phyloP scores from a whole-genome alignment of 2,797 vertebrate species.

The Choloepus didactylus region DNA sequence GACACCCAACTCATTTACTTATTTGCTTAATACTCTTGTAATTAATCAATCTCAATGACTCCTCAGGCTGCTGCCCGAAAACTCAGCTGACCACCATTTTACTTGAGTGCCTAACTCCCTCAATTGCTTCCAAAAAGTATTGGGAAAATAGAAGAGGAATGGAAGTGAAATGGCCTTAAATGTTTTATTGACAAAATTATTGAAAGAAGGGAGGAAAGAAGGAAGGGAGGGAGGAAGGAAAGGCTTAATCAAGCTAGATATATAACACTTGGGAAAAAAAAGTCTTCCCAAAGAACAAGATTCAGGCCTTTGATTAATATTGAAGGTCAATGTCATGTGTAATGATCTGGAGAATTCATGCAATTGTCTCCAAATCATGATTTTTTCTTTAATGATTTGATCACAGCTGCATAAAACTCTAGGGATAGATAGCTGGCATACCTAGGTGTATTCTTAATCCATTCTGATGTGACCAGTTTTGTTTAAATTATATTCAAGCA shows the following conservation, averaged over 20 bases:
- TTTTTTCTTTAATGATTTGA: conserved; percentile 69
- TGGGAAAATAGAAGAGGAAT: not conserved
- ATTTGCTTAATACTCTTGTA: not conserved
- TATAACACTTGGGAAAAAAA: conserved; percentile 48
- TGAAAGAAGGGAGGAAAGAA: not conserved
- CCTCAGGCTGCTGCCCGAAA: not conserved
- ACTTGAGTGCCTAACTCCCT: not conserved
- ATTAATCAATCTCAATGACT: not conserved
- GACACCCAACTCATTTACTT: not conserved
- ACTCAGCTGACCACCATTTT: not conserved
- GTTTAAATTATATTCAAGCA: conserved; percentile 77
- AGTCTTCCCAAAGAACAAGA: not conserved
- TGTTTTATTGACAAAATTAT: not conserved
- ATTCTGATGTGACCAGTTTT: conserved; percentile 80
- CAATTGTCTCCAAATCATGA: conserved; percentile 52
- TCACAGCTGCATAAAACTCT: conserved; percentile 50
- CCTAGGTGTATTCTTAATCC: conserved; percentile 75
- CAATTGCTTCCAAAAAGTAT: not conserved
- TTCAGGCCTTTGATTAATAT: not conserved
- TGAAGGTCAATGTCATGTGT: conserved; percentile 48
- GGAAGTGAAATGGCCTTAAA: not conserved
- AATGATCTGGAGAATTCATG: not conserved
- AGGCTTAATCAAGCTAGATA: conserved; percentile 49
- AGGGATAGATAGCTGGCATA: conserved; percentile 60
- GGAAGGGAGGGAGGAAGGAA: not conserved